Evolutionary conservation across 2,113 vertebrate species (phyloP).

Genomic region (Chloebia gouldiae): DNA sequence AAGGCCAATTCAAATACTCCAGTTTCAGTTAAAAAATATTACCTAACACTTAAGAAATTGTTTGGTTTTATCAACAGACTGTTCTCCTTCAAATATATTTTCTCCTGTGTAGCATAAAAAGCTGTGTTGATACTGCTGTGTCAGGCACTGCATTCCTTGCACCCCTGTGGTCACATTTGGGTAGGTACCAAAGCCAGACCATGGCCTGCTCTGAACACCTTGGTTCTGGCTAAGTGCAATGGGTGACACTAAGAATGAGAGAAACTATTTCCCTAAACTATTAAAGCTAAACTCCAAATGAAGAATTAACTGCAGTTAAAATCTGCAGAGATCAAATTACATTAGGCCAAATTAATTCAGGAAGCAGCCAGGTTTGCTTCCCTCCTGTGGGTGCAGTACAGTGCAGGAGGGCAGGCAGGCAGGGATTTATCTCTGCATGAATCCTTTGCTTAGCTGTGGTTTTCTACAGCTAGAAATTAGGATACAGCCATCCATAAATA

Average conservation of each 20-base stretch:
- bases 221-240: not conserved
- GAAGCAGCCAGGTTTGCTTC: slow-evolving; percentile 39
- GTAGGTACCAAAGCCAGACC: slow-evolving; percentile 5
- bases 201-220: not conserved
- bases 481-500: slow-evolving; percentile 55
- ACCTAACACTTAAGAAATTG: not conserved
- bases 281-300: not conserved
- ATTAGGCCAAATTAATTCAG: slow-evolving; percentile 4
- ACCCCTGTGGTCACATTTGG: not conserved
- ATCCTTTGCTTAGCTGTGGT: slow-evolving; percentile 25
- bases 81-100: not conserved
- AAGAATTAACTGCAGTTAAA: not conserved
- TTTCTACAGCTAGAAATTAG: slow-evolving; percentile 47
- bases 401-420: slow-evolving; percentile 21
- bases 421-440: slow-evolving; percentile 34
- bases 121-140: not conserved
- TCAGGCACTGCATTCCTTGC: slow-evolving; percentile 4
- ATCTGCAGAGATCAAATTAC: slow-evolving; percentile 48
- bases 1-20: not conserved
- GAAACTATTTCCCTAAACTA: slow-evolving; percentile 2
- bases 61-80: slow-evolving; percentile 34
- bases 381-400: not conserved
- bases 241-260: not conserved
- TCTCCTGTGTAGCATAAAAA: slow-evolving; percentile 32
- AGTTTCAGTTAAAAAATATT: not conserved